Conservation (phyloP, 1,140 invertebrate species). For the Lepidostoma basale region DNA sequence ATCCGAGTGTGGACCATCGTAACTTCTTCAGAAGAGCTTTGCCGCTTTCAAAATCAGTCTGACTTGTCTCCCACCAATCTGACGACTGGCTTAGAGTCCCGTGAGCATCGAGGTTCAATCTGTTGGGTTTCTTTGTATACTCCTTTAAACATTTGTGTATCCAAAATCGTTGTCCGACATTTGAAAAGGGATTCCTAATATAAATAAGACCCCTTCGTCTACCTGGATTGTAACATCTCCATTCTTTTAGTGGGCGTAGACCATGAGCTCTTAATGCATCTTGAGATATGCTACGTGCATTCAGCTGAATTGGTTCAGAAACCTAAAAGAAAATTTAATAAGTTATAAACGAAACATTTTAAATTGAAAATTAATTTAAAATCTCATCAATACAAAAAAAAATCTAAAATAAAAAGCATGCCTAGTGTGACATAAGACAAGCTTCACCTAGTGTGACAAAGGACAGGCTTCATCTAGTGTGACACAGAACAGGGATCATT, state of each 20-base stretch:
- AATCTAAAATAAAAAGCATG: too few species aligned
- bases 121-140: slow-evolving; percentile 78
- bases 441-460: too few species aligned
- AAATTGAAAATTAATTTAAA: too few species aligned
- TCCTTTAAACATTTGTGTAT: slow-evolving; percentile 76
- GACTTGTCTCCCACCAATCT: slow-evolving; percentile 58
- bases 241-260: slow-evolving; percentile 59
- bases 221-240: slow-evolving; percentile 64
- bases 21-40: slow-evolving; percentile 67
- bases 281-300: neutral
- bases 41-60: slow-evolving; percentile 50
- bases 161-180: slow-evolving; percentile 81
- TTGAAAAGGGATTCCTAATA: slow-evolving; percentile 84
- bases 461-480: too few species aligned
- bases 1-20: slow-evolving; percentile 91
- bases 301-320: too few species aligned
- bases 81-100: slow-evolving; percentile 52
- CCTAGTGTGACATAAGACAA: too few species aligned
- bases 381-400: too few species aligned
- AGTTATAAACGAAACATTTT: too few species aligned
- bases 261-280: slow-evolving; percentile 49
- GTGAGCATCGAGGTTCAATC: slow-evolving; percentile 75
- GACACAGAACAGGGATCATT: too few species aligned
- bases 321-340: too few species aligned
- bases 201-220: slow-evolving; percentile 74